Evolutionary conservation across 2,888 invertebrate species (phyloP).

Genomic region (Netelia virgata): DNA sequence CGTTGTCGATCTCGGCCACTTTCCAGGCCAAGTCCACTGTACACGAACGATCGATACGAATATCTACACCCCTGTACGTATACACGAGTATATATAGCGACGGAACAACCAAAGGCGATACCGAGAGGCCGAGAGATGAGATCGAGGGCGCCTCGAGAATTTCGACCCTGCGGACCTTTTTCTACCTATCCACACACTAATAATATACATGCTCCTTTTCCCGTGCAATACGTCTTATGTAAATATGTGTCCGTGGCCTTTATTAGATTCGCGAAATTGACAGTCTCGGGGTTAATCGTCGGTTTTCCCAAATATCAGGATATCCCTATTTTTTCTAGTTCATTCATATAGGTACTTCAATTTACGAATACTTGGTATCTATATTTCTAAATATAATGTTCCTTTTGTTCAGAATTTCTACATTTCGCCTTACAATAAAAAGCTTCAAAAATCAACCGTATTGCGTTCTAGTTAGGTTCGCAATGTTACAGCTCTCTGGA

Average conservation of each 20-base stretch:
- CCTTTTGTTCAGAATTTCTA: too few species aligned
- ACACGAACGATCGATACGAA: constrained; percentile 21
- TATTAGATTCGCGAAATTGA: constrained; percentile 23
- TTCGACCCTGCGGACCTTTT: constrained; percentile 32
- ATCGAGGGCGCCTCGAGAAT: constrained; percentile 26
- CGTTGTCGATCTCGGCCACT: constrained; percentile 58
- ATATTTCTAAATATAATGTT: too few species aligned
- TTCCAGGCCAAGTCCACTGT: constrained; percentile 31
- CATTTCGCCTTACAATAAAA: too few species aligned
- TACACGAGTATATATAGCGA: not conserved
- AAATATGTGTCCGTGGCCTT: constrained; percentile 25
- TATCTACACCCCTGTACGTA: constrained; percentile 12
- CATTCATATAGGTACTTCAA: too few species aligned
- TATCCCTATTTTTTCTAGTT: too few species aligned
- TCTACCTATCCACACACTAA: constrained; percentile 10
- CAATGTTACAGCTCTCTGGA: too few species aligned
- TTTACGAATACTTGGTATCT: too few species aligned
- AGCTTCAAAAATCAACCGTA: too few species aligned
- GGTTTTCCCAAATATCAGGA: too few species aligned
- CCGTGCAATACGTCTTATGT: not conserved
- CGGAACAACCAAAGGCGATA: constrained; percentile 24
- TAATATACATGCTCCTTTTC: not conserved
- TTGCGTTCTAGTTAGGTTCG: too few species aligned
- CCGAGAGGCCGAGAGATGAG: constrained; percentile 4
- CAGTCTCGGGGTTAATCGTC: not conserved